Conservation (phyloP, 2,888 invertebrate species). For the Agapostemon virescens region DNA sequence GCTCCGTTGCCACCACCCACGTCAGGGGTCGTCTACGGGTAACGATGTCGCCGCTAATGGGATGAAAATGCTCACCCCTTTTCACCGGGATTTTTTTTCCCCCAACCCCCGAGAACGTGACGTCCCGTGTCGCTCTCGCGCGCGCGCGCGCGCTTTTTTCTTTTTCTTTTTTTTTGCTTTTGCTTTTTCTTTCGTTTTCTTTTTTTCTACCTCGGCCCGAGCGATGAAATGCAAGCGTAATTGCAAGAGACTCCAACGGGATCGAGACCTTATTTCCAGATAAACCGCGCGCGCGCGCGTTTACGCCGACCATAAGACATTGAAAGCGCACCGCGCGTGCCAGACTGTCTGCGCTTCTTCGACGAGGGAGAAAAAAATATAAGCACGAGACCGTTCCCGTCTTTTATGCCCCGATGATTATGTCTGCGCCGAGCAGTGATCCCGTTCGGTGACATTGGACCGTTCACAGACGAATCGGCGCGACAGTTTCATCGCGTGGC, state of each 20-base stretch:
- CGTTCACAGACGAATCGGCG: not conserved
- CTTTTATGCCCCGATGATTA: conserved; percentile 5
- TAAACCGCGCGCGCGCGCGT: conserved; percentile 8
- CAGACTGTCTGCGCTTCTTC: not conserved
- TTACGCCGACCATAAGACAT: not conserved
- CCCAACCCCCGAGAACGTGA: not conserved
- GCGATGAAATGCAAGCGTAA: conserved; percentile 4
- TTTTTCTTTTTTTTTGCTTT: too few relatives aligned
- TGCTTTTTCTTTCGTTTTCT: too few relatives aligned
- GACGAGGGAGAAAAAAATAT: not conserved
- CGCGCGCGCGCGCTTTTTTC: not conserved
- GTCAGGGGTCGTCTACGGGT: conserved; percentile 1
- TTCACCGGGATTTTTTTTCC: not conserved
- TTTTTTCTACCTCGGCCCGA: not conserved
- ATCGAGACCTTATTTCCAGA: conserved; percentile 32
- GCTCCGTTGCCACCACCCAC: not conserved
- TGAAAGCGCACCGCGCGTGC: not conserved
- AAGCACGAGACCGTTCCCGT: not conserved
- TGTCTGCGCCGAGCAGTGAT: not conserved
- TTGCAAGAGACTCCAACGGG: conserved; percentile 5
- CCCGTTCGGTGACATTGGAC: not conserved
- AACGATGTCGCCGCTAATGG: conserved; percentile 38
- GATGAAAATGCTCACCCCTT: conserved; percentile 29
- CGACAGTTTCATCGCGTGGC: not conserved
- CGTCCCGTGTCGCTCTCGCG: not conserved